Evolutionary conservation across 2,888 invertebrate genomes (phyloP), one percentile per base, ranked within the genome.

Genomic region (Drosophila niveifrons): DNA sequence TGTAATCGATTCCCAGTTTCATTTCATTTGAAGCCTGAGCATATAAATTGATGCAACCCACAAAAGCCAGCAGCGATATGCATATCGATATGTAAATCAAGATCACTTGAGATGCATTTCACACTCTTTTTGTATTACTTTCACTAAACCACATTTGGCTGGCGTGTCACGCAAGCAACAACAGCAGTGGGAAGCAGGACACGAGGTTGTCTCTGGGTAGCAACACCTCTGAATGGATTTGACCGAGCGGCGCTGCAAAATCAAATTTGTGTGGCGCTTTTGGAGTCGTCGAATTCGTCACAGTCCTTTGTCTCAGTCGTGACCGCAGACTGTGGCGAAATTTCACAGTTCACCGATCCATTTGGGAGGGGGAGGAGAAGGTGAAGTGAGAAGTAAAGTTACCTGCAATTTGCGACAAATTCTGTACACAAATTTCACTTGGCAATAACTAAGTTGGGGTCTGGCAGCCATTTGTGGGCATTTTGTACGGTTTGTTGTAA

Each of bases 331-430:
- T 76, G 77, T 72, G 63, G 52, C 76, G 59, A 76, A 76, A 68
- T 50, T 63, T 63, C 66, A 65, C 66, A 59, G 57, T 55, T 53
- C 15, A 47, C 18, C 4, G 6, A 6, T 52, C 51, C 8, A 28
- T 3, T 41, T 13, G 13, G 8, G 15, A n/a, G n/a, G 10, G 8
- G 7, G 41, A 13, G 9, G 10, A 8, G 8, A 23, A 28, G 17
- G 2, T 9, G 39, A 9, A 11, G 15, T 29, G 48, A 11, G 48
- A 11, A 10, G 10, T 7, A 28, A 23, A 23, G 17, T 15, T 28
- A 36, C 57, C 68, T 69, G 73, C 73, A 80, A 83, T 80, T 85
- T 82, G 86, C 86, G 83, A 82, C 86, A 85, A 82, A 82, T 83
- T 79, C 66, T 71, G 44, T 70, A 62, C 28, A 50, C 47, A 77